Base-by-base conservation (phyloP, 2,888 invertebrate genomes). In the Microctonus brassicae region DNA sequence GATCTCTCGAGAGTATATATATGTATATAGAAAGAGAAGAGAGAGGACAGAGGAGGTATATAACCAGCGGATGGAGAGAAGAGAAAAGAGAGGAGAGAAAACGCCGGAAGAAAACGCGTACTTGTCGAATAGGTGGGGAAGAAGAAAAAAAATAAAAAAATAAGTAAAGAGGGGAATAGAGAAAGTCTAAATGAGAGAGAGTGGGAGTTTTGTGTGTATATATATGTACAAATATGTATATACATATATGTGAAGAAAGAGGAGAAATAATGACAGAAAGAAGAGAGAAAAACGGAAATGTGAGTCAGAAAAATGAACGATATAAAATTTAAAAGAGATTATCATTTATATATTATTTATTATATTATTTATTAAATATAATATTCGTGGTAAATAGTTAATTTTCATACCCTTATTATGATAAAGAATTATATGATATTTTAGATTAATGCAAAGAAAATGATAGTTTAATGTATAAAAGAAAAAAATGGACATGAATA, bases 1-100 rank as follows among this genome's bases (percentile, higher is more conserved):
- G 80, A 80, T 81, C 76, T 80, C 79, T 80, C 79, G 65, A 73
- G 61, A 53, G 52, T 62, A 70, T 71, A 24, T 65, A 58, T 63
- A 58, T 26, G 13, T 33, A 64, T 33, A 64, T 53, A 36, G 34
- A 17, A 58, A 17, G 70, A 69, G 63, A 24, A 62, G 60, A 39
- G 62, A 71, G 64, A 29, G 24, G 58, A 39, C n/a, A n/a, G n/a
- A 36, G 53, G 36, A 22, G 47, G 63, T 26, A 34, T 24, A 63
- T n/a, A n/a, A n/a, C n/a, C n/a, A n/a, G n/a, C n/a, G 61, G 42
- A 39, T n/a, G n/a, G 22, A 66, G 17, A 63, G 52, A 73, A 70
- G 73, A 60, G 61, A 39, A 24, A 57, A 34, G 47, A 69, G 47
- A 69, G 26, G 53, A 47, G 42, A 47, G n/a, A 47, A 47, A 57